Evolutionary conservation across 2,113 vertebrate genomes (phyloP).

Genomic region (Chionis minor): DNA sequence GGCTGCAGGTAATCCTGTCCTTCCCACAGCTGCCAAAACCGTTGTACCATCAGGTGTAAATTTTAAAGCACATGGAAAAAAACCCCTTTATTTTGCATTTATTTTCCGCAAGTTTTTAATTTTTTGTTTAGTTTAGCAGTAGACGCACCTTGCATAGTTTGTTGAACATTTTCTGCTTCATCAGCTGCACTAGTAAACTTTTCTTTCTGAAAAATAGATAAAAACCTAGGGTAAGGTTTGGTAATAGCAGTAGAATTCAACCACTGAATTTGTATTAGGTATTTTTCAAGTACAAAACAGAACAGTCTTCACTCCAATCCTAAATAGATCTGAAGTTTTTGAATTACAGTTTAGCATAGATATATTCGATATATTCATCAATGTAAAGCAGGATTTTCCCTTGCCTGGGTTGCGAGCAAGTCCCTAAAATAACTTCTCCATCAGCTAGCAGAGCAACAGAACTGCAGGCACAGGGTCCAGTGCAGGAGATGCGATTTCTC

Average conservation of each 20-base stretch:
- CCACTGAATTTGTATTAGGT: not conserved
- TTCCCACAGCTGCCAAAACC: not conserved
- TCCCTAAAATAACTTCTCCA: not conserved
- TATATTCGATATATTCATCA: not conserved
- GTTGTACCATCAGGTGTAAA: not conserved
- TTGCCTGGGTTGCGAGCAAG: not conserved
- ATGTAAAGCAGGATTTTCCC: not conserved
- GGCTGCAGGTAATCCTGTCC: not conserved
- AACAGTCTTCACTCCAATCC: not conserved
- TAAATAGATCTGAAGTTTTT: not conserved
- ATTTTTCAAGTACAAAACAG: not conserved
- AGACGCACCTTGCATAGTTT: conserved; percentile 88
- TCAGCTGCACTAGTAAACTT: conserved; percentile 79
- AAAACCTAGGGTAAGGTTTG: not conserved
- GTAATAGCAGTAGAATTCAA: not conserved
- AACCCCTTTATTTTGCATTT: not conserved
- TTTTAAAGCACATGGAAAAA: not conserved
- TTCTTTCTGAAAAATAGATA: conserved; percentile 81
- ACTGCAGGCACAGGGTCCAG: not conserved
- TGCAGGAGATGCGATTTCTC: rapidly evolving
- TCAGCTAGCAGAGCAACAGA: not conserved
- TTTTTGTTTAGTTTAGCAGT: not conserved
- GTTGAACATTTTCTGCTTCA: conserved; percentile 78
- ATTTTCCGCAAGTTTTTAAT: not conserved
- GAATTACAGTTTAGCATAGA: not conserved